Evolutionary conservation across 1,140 invertebrate species (phyloP), one percentile per base, ranked within the genome.

Genomic region (Listronotus bonariensis): DNA sequence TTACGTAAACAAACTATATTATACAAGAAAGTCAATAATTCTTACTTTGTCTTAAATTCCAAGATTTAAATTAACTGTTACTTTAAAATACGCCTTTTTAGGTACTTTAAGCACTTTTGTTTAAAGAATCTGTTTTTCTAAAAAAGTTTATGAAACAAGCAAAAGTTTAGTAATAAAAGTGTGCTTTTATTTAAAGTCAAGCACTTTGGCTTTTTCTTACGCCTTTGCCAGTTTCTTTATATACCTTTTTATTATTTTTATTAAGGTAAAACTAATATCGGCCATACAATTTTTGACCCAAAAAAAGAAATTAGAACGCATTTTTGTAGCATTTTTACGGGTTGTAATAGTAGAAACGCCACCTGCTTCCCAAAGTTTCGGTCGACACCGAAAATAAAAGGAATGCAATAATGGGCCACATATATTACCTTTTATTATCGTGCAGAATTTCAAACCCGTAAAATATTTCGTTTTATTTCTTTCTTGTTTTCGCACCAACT

Each of bases 381-480:
- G 46, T 31, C 46, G 46, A 45, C 42, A 20, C 17, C n/a, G 18
- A 31, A 49, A 49, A 49, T 49, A 49, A 49, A 26, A 49, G 46
- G 46, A 49, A 49, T 49, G 46, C 46, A 49, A 49, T 49, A 49
- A 49, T 49, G 46, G 46, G 46, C 46, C 46, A 18, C 46, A 49
- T 49, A 49, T 49, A 49, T 49, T 49, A 49, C 46, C 46, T 49
- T 49, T 49, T 49, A 49, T 49, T 49, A n/a, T 31, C 8, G 46
- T 26, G 46, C 18, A 49, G 46, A 49, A 49, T 49, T 49, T 26
- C 18, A 49, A 49, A n/a, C 46, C 26, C 20, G 17, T 31, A 12
- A 31, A 31, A 20, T 12, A 20, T 49, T 49, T 31, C 20, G 15
- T 49, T 49, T 49, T 18, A 18, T 49, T 18, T 18, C 2, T 31